These are phyloP conservation scores for Melolontha melolontha DNA, from an alignment of 2,888 invertebrate species.

Conservation along the genomic window DNA sequence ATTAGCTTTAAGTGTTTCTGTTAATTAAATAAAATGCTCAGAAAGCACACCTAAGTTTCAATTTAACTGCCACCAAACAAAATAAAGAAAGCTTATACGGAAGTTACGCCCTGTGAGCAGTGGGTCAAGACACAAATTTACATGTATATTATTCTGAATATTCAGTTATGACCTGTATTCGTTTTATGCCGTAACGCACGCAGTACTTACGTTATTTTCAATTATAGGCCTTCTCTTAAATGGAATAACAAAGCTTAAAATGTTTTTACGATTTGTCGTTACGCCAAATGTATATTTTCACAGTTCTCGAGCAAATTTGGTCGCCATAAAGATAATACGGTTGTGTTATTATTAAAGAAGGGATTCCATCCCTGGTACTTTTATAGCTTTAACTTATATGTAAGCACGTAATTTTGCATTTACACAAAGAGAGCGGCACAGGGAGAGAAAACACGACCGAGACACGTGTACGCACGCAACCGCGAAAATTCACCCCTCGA, in stretches of 20 bases:
- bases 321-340: conserved; percentile 14
- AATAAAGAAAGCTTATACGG: too few relatives aligned
- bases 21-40: too few relatives aligned
- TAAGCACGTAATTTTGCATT: background rate
- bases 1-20: too few relatives aligned
- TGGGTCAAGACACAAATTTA: too few relatives aligned
- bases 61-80: too few relatives aligned
- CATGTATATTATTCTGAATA: too few relatives aligned
- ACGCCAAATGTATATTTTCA: conserved; percentile 12
- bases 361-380: conserved; percentile 13
- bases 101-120: too few relatives aligned
- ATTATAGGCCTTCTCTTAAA: conserved; percentile 7
- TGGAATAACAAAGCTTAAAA: conserved; percentile 2
- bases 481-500: background rate
- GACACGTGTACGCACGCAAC: background rate
- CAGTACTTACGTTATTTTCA: background rate
- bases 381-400: background rate
- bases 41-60: too few relatives aligned
- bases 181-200: too few relatives aligned
- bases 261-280: conserved; percentile 22
- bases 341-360: conserved; percentile 23
- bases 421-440: too few relatives aligned
- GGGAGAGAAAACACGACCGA: background rate
- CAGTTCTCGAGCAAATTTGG: conserved; percentile 16
- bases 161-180: too few relatives aligned